Conservation (phyloP, 2,888 invertebrate species). For the Gymnosoma rotundatum region DNA sequence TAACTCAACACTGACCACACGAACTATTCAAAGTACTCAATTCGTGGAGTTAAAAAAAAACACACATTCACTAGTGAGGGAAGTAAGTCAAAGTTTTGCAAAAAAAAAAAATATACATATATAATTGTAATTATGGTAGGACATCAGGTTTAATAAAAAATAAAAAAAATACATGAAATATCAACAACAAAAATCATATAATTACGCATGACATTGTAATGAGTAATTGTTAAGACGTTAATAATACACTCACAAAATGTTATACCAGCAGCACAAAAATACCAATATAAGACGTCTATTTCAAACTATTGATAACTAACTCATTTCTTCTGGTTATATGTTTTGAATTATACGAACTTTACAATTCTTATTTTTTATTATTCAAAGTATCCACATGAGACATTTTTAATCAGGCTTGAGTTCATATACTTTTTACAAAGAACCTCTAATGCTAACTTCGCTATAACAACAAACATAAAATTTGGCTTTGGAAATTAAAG, state of each 20-base stretch:
- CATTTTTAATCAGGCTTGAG: no score
- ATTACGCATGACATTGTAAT: slow-evolving; percentile 69
- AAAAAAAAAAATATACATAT: slow-evolving; percentile 19
- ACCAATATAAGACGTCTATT: background rate
- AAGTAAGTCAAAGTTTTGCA: slow-evolving; percentile 41
- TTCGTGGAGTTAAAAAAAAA: slow-evolving; percentile 15
- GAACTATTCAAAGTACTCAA: slow-evolving; percentile 57
- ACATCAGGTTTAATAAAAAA: slow-evolving; percentile 60
- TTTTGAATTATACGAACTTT: no score
- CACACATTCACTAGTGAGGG: no score
- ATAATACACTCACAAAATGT: slow-evolving; percentile 47
- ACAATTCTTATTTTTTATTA: no score
- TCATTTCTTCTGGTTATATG: no score
- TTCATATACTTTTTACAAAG: no score
- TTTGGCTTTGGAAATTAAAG: no score
- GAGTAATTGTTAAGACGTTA: slow-evolving; percentile 60
- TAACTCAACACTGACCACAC: slow-evolving; percentile 68
- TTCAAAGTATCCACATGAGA: no score
- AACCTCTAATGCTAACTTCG: no score
- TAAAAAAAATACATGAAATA: slow-evolving; percentile 11
- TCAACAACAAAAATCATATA: slow-evolving; percentile 40
- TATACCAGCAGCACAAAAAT: background rate
- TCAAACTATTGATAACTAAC: no score
- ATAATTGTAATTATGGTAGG: slow-evolving; percentile 62
- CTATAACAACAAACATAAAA: no score